These are phyloP conservation scores for Timema podura DNA, from an alignment of 2,888 invertebrate species.

Conservation along the genomic window DNA sequence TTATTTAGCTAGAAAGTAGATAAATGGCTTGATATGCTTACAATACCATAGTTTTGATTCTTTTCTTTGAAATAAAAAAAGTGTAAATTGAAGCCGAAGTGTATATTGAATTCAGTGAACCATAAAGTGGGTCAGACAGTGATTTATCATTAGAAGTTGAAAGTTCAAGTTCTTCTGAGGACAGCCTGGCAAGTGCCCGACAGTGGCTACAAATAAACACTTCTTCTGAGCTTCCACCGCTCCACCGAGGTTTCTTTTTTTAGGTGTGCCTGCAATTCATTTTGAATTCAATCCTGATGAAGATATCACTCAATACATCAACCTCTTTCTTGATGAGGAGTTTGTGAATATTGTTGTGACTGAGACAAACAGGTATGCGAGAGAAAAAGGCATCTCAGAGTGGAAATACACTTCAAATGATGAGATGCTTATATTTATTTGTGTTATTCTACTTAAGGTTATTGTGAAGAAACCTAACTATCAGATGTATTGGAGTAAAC, in stretches of 20 bases:
- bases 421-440: not conserved
- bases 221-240: not conserved
- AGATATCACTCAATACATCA: not conserved
- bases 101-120: not conserved
- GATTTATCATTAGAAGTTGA: not conserved
- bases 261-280: not conserved
- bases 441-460: not conserved
- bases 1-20: too few species aligned
- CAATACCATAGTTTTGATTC: too few species aligned
- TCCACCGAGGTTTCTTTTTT: not conserved
- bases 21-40: too few species aligned
- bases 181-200: not conserved
- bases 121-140: constrained; percentile 1
- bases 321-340: not conserved
- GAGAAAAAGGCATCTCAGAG: not conserved
- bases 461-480: not conserved
- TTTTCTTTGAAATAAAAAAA: too few species aligned
- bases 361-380: not conserved
- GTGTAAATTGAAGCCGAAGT: not conserved
- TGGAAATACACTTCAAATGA: not conserved
- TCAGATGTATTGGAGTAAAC: not conserved
- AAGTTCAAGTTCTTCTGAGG: not conserved
- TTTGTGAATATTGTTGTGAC: not conserved
- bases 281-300: not conserved
- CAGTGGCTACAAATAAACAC: not conserved